Conservation (phyloP, 2,113 vertebrate species). For the Apeltes quadracus region DNA sequence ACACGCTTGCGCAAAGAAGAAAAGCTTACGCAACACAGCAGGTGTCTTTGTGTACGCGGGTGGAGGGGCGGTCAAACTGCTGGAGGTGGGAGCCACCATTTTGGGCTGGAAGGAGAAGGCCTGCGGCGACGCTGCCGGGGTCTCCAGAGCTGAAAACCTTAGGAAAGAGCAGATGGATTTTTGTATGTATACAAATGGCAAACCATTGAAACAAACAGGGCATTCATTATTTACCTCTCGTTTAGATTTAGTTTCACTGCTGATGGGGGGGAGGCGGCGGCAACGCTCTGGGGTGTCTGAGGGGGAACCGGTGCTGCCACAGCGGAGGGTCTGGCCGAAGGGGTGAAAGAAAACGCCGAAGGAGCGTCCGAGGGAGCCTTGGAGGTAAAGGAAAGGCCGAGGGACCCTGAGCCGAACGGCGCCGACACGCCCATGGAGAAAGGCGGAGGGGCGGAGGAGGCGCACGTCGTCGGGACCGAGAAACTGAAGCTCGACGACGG, state of each 20-base stretch:
- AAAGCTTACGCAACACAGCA: slow-evolving; percentile 61
- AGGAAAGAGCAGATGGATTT: not conserved
- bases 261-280: slow-evolving; percentile 58
- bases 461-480: slow-evolving; percentile 42
- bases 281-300: slow-evolving; percentile 60
- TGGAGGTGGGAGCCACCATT: slow-evolving; percentile 55
- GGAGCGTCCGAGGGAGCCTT: slow-evolving; percentile 57
- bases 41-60: slow-evolving; percentile 53
- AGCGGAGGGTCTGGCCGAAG: slow-evolving; percentile 73
- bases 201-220: not conserved
- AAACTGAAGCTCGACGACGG: slow-evolving; percentile 73
- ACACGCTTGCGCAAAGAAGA: not conserved
- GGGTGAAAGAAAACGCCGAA: slow-evolving; percentile 72
- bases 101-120: slow-evolving; percentile 84
- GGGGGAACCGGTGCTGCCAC: slow-evolving; percentile 57
- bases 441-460: slow-evolving; percentile 42
- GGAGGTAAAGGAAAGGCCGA: slow-evolving; percentile 54
- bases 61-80: slow-evolving; percentile 53
- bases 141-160: slow-evolving; percentile 83
- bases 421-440: slow-evolving; percentile 79
- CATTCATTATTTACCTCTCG: slow-evolving; percentile 83
- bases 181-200: not conserved
- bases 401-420: slow-evolving; percentile 65
- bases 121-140: slow-evolving; percentile 51
- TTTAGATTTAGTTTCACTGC: slow-evolving; percentile 88